Evolutionary conservation across 2,113 vertebrate genomes (phyloP).

Genomic region (Ciconia stormi): DNA sequence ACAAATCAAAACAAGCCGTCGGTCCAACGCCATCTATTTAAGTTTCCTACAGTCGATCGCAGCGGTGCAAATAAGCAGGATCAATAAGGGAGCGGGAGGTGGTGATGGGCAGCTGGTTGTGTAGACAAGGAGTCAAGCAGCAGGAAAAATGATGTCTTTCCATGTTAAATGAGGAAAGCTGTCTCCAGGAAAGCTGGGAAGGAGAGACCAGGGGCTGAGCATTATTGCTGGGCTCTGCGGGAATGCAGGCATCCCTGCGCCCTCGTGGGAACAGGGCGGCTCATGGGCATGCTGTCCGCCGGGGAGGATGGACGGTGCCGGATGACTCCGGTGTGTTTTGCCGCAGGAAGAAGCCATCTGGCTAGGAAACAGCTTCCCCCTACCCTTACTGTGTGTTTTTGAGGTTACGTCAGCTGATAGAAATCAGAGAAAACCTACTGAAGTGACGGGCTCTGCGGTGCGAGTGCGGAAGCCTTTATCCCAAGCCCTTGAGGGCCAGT

Average conservation of each 20-base stretch:
- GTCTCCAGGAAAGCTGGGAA: background rate
- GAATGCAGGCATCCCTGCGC: background rate
- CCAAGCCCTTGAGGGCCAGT: background rate
- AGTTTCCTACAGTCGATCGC: rapidly evolving
- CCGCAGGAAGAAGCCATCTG: background rate
- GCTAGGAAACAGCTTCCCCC: background rate
- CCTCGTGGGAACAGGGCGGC: rapidly evolving
- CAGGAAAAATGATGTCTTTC: background rate
- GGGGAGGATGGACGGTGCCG: background rate
- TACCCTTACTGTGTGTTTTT: rapidly evolving
- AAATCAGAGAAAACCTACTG: background rate
- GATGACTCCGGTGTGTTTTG: background rate
- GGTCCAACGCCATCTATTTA: background rate
- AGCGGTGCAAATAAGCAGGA: background rate
- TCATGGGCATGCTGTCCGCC: rapidly evolving
- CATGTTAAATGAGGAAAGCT: background rate
- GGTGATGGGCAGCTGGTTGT: background rate
- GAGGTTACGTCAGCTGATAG: background rate
- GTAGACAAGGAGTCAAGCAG: background rate
- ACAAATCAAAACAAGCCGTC: background rate
- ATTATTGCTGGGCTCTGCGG: background rate
- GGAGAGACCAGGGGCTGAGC: background rate
- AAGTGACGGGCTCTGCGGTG: rapidly evolving
- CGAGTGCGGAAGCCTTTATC: background rate
- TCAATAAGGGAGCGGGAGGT: background rate